Conservation (phyloP, 2,888 invertebrate species). For the Beris chalybata region DNA sequence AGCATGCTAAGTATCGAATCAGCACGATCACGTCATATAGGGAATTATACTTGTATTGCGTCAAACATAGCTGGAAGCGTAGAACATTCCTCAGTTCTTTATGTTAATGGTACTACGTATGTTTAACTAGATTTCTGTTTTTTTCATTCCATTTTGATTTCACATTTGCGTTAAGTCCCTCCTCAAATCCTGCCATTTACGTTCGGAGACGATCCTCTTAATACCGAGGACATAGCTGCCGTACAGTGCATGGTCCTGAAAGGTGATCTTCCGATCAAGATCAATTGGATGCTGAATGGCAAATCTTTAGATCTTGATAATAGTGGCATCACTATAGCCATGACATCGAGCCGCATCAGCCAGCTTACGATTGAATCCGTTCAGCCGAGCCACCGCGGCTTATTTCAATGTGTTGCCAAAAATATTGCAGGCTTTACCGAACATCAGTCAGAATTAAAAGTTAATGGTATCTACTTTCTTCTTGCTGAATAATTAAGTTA, state of each 20-base stretch:
- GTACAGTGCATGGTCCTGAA: slow-evolving; percentile 67
- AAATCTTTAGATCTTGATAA: slow-evolving; percentile 51
- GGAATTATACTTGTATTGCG: slow-evolving; percentile 66
- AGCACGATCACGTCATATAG: slow-evolving; percentile 61
- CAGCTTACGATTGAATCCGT: slow-evolving; percentile 59
- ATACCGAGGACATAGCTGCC: slow-evolving; percentile 65
- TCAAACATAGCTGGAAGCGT: slow-evolving; percentile 60
- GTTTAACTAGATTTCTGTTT: slow-evolving; percentile 23
- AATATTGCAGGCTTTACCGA: slow-evolving; percentile 59
- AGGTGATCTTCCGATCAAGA: slow-evolving; percentile 72
- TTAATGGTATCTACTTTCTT: slow-evolving; percentile 38
- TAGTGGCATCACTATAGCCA: slow-evolving; percentile 51
- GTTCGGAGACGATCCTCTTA: slow-evolving; percentile 65
- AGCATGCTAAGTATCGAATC: slow-evolving; percentile 63
- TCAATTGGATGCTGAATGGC: slow-evolving; percentile 65
- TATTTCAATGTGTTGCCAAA: slow-evolving; percentile 63
- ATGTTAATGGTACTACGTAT: slow-evolving; percentile 44
- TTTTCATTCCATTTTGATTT: slow-evolving; percentile 32
- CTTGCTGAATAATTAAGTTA: background rate
- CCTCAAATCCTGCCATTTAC: slow-evolving; percentile 59
- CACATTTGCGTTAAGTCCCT: slow-evolving; percentile 21
- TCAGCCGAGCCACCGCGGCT: slow-evolving; percentile 57
- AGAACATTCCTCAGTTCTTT: slow-evolving; percentile 53
- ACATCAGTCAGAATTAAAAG: slow-evolving; percentile 47
- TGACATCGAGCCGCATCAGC: slow-evolving; percentile 52